phyloP scores from a whole-genome alignment of 2,888 invertebrate genomes.

The Allygus modestus region DNA sequence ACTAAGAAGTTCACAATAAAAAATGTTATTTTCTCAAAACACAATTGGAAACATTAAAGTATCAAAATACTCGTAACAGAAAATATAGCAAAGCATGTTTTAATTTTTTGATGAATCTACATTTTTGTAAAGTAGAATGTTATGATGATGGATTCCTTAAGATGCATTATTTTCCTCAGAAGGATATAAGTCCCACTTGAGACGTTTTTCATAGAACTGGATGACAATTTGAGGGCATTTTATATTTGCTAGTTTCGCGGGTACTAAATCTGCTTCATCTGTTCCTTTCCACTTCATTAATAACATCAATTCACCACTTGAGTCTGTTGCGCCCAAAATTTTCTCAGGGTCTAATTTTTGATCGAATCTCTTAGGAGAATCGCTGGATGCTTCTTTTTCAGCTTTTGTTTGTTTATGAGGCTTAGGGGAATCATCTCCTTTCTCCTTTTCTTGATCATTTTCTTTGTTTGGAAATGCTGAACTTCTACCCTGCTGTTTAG shows the following conservation, averaged over 20 bases:
- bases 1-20: too few species aligned
- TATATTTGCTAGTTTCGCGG: conserved; percentile 92
- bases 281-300: conserved; percentile 93
- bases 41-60: too few species aligned
- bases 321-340: conserved; percentile 96
- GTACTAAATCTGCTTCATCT: conserved; percentile 96
- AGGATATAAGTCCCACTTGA: conserved; percentile 96
- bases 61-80: too few species aligned
- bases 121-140: too few species aligned
- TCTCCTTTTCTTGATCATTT: too few species aligned
- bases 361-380: conserved; percentile 86
- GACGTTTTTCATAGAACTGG: conserved; percentile 95
- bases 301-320: conserved; percentile 94
- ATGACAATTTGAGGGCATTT: conserved; percentile 97
- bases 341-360: conserved; percentile 89
- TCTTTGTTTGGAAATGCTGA: not conserved
- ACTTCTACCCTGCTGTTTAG: conserved; percentile 74
- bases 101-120: too few species aligned
- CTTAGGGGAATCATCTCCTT: too few species aligned
- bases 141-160: too few species aligned
- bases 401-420: too few species aligned
- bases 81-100: too few species aligned
- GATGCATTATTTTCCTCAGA: too few species aligned
- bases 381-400: conserved; percentile 71
- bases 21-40: too few species aligned